Evolutionary conservation across 2,888 invertebrate genomes (phyloP), one percentile per base, ranked within the genome.

Genomic region (Drosophila koepferae): DNA sequence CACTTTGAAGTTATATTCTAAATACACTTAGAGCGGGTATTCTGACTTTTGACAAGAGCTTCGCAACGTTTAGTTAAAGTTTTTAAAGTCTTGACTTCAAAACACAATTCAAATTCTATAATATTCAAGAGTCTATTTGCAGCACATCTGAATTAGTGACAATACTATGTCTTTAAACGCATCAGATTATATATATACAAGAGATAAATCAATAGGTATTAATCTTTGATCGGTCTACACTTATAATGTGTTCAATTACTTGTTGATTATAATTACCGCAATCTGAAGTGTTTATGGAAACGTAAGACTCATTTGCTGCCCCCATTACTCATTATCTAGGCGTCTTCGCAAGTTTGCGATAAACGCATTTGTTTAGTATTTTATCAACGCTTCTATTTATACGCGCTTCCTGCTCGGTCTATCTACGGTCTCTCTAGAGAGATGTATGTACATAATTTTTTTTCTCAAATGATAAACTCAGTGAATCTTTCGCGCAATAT

Each of bases 321-420:
- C 8, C 6, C 5, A 63, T 67, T 63, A 60, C 20, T 43, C 43
- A 62, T 48, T 36, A 44, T 46, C 43, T 63, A 60, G 49, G 34
- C 59, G 4, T 38, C 44, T 43, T 10, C 20, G 23, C 55, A 62
- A 23, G 41, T n/a, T 9, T n/a, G 1, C 3, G 18, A 68, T 38
- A 75, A 61, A 40, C 16, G 18, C 18, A 48, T 40, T 44, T 59
- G 23, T 34, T 38, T 14, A 41, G 18, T 8, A 38, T 49, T 49
- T 46, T 38, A 59, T 54, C 41, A 69, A 72, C 51, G 41, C n/a
- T 61, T 56, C 36, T 44, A 38, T 58, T 73, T 62, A 18, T 48
- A 71, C 12, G 28, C 28, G 23, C 14, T 28, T 68, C 1, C 18
- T 34, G 8, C 23, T 8, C 23, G n/a, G 14, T 68, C 5, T 34